Evolutionary conservation across 2,797 vertebrate genomes (phyloP).

Genomic region (Toxotes lorentzi): DNA sequence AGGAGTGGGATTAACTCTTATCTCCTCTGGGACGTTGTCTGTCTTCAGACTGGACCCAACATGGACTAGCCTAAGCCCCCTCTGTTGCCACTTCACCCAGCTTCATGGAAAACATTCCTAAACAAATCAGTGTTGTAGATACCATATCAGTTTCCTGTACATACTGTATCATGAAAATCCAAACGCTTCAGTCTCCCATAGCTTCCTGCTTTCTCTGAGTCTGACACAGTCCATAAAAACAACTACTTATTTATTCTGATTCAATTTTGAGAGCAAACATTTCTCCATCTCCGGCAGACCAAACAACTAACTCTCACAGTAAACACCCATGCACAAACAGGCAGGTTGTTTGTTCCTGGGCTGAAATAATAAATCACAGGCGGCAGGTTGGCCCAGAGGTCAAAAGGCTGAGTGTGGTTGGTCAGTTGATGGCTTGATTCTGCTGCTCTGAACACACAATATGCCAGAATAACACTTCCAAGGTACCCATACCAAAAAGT

Average conservation of each 20-base stretch:
- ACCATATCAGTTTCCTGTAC: constrained; percentile 48
- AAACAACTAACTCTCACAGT: constrained; percentile 56
- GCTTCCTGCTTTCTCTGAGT: constrained; percentile 17
- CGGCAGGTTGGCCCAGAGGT: constrained; percentile 48
- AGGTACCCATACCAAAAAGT: constrained; percentile 1
- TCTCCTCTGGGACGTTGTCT: constrained; percentile 67
- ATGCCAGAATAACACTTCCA: constrained; percentile 18
- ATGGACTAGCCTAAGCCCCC: constrained; percentile 54
- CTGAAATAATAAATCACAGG: constrained; percentile 73
- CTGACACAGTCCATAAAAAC: constrained; percentile 43
- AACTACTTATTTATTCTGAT: constrained; percentile 59
- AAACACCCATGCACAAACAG: constrained; percentile 59
- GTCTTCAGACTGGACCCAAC: constrained; percentile 63
- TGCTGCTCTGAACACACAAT: constrained; percentile 17
- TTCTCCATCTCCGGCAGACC: constrained; percentile 40
- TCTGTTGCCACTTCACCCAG: constrained; percentile 55
- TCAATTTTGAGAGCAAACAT: constrained; percentile 67
- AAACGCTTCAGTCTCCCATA: constrained; percentile 4
- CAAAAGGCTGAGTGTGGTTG: constrained; percentile 22
- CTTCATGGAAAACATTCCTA: constrained; percentile 66
- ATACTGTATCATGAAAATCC: constrained; percentile 30
- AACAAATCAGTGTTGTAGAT: constrained; percentile 44
- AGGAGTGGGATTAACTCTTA: constrained; percentile 78
- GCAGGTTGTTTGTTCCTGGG: constrained; percentile 60
- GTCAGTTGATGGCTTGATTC: constrained; percentile 51